Evolutionary conservation across 2,888 invertebrate genomes (phyloP).

Genomic region (Amphipyra berbera): DNA sequence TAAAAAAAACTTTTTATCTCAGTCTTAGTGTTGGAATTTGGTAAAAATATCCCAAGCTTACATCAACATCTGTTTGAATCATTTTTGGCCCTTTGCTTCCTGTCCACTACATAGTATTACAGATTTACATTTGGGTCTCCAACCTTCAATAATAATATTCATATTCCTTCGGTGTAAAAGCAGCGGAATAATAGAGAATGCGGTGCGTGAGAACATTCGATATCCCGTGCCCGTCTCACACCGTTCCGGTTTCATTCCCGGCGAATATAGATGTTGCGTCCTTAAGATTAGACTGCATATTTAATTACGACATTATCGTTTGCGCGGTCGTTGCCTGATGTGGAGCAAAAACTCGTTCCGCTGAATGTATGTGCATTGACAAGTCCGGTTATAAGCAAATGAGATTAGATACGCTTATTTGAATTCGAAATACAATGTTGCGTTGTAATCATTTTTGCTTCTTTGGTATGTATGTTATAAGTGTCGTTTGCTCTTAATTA

Average conservation of each 20-base stretch:
- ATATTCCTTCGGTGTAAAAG: conserved; percentile 50
- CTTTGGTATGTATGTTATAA: too few species aligned
- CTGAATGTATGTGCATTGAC: conserved; percentile 34
- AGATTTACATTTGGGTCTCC: too few species aligned
- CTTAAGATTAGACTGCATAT: conserved; percentile 57
- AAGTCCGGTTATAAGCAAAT: conserved; percentile 41
- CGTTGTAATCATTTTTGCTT: too few species aligned
- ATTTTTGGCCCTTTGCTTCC: too few species aligned
- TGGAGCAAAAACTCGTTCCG: conserved; percentile 50
- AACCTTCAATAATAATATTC: conserved; percentile 35
- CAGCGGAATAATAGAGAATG: conserved; percentile 46
- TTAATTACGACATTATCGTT: conserved; percentile 62
- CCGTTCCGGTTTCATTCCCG: conserved; percentile 71
- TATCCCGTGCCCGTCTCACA: conserved; percentile 61
- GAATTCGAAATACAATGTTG: conserved; percentile 6
- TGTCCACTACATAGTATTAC: too few species aligned
- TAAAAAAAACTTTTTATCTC: too few species aligned
- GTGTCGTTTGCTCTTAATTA: too few species aligned
- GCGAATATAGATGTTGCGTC: conserved; percentile 51
- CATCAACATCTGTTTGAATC: too few species aligned
- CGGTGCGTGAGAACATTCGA: conserved; percentile 75
- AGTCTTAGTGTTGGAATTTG: too few species aligned
- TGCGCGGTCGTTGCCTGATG: conserved; percentile 43
- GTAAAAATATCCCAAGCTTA: too few species aligned
- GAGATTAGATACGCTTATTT: conserved; percentile 24